Evolutionary conservation across 2,888 invertebrate species (phyloP).

Genomic region (Dysmachus trigonus): DNA sequence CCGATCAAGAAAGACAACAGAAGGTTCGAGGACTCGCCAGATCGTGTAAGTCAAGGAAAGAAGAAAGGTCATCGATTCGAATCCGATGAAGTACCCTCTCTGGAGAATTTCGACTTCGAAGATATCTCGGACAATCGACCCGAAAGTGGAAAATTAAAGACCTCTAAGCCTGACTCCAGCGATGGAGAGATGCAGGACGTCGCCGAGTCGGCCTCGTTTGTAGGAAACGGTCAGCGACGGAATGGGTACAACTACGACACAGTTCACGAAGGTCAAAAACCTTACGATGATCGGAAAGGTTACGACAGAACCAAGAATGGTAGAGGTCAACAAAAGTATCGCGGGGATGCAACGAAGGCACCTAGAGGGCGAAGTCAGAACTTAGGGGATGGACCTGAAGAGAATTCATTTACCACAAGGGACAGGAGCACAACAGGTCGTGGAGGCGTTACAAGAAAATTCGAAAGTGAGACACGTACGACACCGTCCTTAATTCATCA

Average conservation of each 20-base stretch:
- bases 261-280: neutral
- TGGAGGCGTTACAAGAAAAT: neutral
- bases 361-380: constrained; percentile 40
- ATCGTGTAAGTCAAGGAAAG: constrained; percentile 14
- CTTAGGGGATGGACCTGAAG: neutral
- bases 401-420: neutral
- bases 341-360: neutral
- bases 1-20: constrained; percentile 27
- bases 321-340: constrained; percentile 43
- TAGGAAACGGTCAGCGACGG: constrained; percentile 51
- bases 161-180: neutral
- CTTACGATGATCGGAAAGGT: neutral
- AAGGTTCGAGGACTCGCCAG: neutral
- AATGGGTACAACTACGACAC: constrained; percentile 56
- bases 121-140: constrained; percentile 59
- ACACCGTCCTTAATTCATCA: neutral
- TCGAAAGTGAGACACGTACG: neutral
- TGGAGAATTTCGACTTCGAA: constrained; percentile 62
- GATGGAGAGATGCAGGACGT: constrained; percentile 73
- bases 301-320: constrained; percentile 40
- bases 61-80: constrained; percentile 58
- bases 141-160: neutral
- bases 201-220: constrained; percentile 82
- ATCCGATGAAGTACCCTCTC: constrained; percentile 60
- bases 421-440: neutral